A percentile compares a stretch with the other conserved stretches of the same genome.
Evolutionary conservation across 2,888 invertebrate genomes (phyloP).

Genomic region (Petrolisthes cinctipes): DNA sequence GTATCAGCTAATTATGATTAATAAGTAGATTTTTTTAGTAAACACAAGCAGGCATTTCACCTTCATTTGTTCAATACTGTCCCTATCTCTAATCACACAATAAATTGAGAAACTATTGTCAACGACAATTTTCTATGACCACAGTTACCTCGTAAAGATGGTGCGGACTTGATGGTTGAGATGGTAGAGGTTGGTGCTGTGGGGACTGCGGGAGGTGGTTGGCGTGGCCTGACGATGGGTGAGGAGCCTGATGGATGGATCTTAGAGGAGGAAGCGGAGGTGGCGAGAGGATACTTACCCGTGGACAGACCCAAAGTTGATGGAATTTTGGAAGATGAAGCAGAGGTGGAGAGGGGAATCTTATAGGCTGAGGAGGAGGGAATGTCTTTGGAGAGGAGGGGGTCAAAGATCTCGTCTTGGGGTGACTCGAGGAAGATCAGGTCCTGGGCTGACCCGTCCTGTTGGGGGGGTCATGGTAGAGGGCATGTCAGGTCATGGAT

Average conservation of each 20-base stretch:
- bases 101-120: no score
- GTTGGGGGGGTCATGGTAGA: neutral
- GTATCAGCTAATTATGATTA: no score
- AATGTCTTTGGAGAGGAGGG: conserved; percentile 57
- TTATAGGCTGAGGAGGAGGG: conserved; percentile 6
- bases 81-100: no score
- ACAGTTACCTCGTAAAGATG: neutral
- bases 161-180: neutral
- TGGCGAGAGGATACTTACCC: neutral
- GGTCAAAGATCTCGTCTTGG: conserved; percentile 64
- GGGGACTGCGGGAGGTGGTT: neutral
- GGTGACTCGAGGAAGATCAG: conserved; percentile 62
- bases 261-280: conserved; percentile 1
- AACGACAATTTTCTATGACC: no score
- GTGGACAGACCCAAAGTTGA: neutral
- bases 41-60: no score
- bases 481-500: conserved; percentile 9
- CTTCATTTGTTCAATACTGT: no score
- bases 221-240: neutral
- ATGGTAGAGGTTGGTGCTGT: neutral
- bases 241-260: neutral
- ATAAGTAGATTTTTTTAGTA: no score
- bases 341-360: neutral
- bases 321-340: neutral
- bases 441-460: conserved; percentile 51